Percentiles rank a stretch among this genome's conserved stretches.
Evolutionary conservation across 2,797 vertebrate genomes (phyloP).

Genomic region (Cyclopterus lumpus): DNA sequence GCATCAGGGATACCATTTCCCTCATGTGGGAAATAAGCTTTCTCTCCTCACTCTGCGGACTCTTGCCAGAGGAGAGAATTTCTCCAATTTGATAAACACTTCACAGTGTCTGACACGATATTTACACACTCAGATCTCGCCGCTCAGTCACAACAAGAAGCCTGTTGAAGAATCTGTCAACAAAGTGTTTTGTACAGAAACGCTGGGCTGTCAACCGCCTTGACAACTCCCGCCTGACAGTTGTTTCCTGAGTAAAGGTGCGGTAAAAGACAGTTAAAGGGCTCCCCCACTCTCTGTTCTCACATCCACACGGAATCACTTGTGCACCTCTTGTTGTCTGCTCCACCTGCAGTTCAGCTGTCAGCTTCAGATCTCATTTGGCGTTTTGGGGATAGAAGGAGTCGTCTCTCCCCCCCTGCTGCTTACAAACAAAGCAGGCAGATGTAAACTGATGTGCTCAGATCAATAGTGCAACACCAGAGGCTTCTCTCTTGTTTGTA

Average conservation of each 20-base stretch:
- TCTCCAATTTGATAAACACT: constrained; percentile 49
- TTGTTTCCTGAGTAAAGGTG: constrained; percentile 39
- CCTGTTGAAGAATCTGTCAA: constrained; percentile 48
- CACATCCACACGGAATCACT: constrained; percentile 16
- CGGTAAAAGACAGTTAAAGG: constrained; percentile 27
- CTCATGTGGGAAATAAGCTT: constrained; percentile 45
- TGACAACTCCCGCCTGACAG: constrained; percentile 28
- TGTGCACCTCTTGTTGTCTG: constrained; percentile 28
- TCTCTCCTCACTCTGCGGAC: constrained; percentile 30
- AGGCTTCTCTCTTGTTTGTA: constrained; percentile 43
- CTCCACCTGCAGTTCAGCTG: constrained; percentile 64
- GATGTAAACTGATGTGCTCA: constrained; percentile 59
- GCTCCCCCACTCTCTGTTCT: constrained; percentile 21
- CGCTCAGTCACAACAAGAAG: constrained; percentile 21
- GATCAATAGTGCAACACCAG: constrained; percentile 64
- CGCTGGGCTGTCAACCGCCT: constrained; percentile 50
- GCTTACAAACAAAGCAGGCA: constrained; percentile 44
- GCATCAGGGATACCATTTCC: constrained; percentile 68
- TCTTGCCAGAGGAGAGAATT: constrained; percentile 28
- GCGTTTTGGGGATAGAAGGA: constrained; percentile 44
- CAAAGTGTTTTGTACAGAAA: constrained; percentile 30
- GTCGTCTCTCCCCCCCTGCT: neutral
- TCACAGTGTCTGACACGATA: constrained; percentile 43
- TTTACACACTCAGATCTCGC: constrained; percentile 50
- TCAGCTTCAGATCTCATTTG: constrained; percentile 58